Conservation (phyloP, 2,888 invertebrate genomes). For the Eulithis testata region DNA sequence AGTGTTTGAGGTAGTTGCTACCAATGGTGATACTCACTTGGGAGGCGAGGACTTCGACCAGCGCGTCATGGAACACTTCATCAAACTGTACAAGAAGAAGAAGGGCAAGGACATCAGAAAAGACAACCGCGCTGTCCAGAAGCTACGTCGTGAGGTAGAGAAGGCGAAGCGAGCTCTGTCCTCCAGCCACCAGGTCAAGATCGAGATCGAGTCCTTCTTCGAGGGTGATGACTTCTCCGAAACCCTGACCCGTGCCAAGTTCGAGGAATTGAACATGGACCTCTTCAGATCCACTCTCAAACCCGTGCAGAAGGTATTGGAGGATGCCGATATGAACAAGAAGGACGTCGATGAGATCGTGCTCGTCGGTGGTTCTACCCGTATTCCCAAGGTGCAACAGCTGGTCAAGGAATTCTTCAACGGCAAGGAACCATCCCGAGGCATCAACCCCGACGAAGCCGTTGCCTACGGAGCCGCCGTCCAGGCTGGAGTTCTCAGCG, state of each 20-base stretch:
- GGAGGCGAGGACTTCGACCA: slow-evolving; percentile 99
- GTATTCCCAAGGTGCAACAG: slow-evolving; percentile 99
- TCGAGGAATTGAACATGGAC: slow-evolving; percentile 98
- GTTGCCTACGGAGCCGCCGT: slow-evolving; percentile 99
- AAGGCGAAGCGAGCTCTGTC: slow-evolving; percentile 98
- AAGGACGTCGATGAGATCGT: slow-evolving; percentile 99
- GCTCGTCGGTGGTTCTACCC: slow-evolving; percentile 98
- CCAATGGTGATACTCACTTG: slow-evolving; percentile 98
- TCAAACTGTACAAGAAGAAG: slow-evolving; percentile 99
- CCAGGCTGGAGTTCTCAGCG: slow-evolving; percentile 98
- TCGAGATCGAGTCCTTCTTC: slow-evolving; percentile 99
- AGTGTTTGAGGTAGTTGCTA: slow-evolving; percentile 97
- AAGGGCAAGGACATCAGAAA: slow-evolving; percentile 98
- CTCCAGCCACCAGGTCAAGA: slow-evolving; percentile 96
- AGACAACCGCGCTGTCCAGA: slow-evolving; percentile 97
- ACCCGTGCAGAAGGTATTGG: slow-evolving; percentile 97
- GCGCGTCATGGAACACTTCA: slow-evolving; percentile 99
- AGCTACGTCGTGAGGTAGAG: slow-evolving; percentile 98
- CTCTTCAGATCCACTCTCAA: slow-evolving; percentile 96
- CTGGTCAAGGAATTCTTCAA: slow-evolving; percentile 97
- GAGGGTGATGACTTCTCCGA: slow-evolving; percentile 99
- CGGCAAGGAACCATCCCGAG: slow-evolving; percentile 98
- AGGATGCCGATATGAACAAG: slow-evolving; percentile 99
- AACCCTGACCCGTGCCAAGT: slow-evolving; percentile 98
- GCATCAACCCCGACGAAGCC: slow-evolving; percentile 99